Evolutionary conservation across 2,113 vertebrate genomes (phyloP).

Genomic region (Tylochromis polylepis): DNA sequence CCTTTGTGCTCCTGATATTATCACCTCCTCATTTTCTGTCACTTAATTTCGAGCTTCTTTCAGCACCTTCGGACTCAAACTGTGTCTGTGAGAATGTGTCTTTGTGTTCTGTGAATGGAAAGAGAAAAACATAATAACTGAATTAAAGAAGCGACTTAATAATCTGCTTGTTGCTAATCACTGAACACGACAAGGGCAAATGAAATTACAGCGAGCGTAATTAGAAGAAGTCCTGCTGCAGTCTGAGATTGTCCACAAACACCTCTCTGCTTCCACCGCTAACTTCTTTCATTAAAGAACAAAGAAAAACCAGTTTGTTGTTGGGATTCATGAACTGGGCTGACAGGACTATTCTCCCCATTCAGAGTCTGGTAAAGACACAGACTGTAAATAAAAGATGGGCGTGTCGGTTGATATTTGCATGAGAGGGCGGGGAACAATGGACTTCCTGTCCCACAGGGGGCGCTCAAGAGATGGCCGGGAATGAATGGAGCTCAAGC

Average conservation of each 20-base stretch:
- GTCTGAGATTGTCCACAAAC: background rate
- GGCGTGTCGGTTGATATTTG: rapidly evolving
- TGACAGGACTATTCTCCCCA: background rate
- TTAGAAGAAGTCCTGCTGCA: background rate
- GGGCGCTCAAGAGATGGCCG: background rate
- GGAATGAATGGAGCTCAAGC: background rate
- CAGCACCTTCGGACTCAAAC: background rate
- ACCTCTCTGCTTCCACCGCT: background rate
- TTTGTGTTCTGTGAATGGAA: background rate
- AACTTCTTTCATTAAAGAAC: background rate
- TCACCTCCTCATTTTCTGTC: background rate
- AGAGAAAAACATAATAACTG: background rate
- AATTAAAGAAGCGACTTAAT: background rate
- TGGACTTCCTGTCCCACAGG: background rate
- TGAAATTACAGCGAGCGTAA: conserved; percentile 19
- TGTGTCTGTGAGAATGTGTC: background rate
- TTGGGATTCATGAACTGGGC: background rate
- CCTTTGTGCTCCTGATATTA: background rate
- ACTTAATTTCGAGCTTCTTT: background rate
- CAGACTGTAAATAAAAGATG: background rate
- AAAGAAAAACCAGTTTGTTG: background rate
- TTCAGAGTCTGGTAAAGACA: background rate
- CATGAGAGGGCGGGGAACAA: background rate
- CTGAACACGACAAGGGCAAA: background rate
- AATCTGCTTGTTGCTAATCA: background rate